phyloP scores from a whole-genome alignment of 2,797 vertebrate genomes.

The Pristis pectinata region DNA sequence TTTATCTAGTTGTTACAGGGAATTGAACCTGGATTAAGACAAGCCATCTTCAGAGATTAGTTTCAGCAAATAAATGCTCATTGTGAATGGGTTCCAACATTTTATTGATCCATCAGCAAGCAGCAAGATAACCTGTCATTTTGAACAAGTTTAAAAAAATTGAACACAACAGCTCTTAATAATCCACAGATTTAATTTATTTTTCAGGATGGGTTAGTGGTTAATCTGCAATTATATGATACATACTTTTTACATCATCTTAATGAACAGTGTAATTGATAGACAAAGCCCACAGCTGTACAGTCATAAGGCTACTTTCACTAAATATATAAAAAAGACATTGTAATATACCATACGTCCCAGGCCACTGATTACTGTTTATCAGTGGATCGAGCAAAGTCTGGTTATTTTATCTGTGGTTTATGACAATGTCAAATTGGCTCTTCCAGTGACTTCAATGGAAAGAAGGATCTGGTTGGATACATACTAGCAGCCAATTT shows the following conservation, averaged over 20 bases:
- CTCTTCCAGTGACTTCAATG: neutral
- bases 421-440: neutral
- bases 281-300: constrained; percentile 11
- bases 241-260: constrained; percentile 18
- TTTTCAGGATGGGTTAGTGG: neutral
- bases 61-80: neutral
- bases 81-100: too few relatives aligned
- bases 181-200: constrained; percentile 22
- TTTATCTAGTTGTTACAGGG: neutral
- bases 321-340: constrained; percentile 36
- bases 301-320: constrained; percentile 18
- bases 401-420: neutral
- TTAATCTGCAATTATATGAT: constrained; percentile 1
- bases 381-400: neutral
- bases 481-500: neutral
- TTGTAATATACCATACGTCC: neutral
- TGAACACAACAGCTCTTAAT: neutral
- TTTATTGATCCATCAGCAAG: neutral
- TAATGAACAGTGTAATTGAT: constrained; percentile 1
- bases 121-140: too few relatives aligned
- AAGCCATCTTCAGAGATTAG: neutral
- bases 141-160: neutral
- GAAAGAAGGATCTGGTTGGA: neutral
- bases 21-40: neutral
- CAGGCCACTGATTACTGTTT: neutral